A percentile compares a stretch with the other conserved stretches of the same genome.
Conservation (phyloP, 2,797 vertebrate species). For the Lophotriccus pileatus region DNA sequence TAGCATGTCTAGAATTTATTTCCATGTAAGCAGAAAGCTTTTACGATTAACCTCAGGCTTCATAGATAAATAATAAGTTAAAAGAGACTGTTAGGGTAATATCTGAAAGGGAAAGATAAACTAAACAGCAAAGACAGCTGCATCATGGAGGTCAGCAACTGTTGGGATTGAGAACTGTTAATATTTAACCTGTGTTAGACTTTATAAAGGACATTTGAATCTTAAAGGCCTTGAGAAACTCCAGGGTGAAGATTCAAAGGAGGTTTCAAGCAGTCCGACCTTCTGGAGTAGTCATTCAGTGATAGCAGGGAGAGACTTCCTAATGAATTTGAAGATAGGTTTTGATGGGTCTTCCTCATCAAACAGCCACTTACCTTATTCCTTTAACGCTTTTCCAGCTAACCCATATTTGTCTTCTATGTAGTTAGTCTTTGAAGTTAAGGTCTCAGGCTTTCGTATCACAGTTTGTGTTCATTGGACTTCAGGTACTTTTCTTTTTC, state of each 20-base stretch:
- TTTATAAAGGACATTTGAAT: background rate
- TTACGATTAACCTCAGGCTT: background rate
- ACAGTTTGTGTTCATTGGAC: background rate
- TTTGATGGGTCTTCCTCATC: background rate
- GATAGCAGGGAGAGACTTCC: background rate
- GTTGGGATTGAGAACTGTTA: background rate
- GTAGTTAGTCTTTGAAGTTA: background rate
- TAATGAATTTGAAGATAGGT: background rate
- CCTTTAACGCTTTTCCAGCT: background rate
- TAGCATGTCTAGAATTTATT: background rate
- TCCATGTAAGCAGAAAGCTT: background rate
- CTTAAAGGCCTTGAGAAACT: background rate
- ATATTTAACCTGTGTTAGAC: background rate
- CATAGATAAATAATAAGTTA: background rate
- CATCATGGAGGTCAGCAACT: background rate
- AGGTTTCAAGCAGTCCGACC: background rate
- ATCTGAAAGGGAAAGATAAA: background rate
- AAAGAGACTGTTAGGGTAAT: background rate
- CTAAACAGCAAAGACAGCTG: background rate
- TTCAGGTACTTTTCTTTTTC: background rate
- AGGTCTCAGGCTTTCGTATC: background rate
- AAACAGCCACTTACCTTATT: background rate
- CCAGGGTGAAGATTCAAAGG: background rate
- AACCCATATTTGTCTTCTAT: background rate
- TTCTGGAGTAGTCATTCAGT: background rate